Percentiles rank a stretch among this genome's conserved stretches.
These are phyloP conservation scores for Ypsolopha sequella DNA, from an alignment of 2,888 invertebrate genomes.

Conservation along the genomic window DNA sequence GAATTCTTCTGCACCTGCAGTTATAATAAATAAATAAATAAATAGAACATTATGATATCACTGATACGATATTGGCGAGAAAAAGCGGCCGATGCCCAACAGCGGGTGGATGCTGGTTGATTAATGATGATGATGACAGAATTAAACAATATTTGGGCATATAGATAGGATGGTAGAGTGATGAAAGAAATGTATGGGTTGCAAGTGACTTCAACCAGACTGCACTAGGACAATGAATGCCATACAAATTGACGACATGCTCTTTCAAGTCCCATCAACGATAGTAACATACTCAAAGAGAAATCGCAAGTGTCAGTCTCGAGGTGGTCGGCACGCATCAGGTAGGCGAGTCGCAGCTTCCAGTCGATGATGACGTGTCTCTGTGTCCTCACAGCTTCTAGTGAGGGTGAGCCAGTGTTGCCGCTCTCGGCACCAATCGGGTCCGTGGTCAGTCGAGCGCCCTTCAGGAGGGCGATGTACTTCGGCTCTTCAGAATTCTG, in stretches of 20 bases:
- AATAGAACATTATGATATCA: too few species aligned
- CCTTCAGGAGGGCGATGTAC: constrained; percentile 68
- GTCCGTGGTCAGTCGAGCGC: constrained; percentile 58
- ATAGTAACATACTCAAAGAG: constrained; percentile 70
- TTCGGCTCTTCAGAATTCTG: constrained; percentile 73
- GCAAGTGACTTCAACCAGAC: too few species aligned
- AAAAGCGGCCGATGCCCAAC: too few species aligned
- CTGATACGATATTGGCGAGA: too few species aligned
- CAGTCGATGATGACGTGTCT: constrained; percentile 86
- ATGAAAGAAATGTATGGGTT: too few species aligned
- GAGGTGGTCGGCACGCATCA: constrained; percentile 78
- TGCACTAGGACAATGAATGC: too few species aligned
- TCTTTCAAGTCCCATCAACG: neutral
- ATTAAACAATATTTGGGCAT: too few species aligned
- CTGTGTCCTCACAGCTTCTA: constrained; percentile 73
- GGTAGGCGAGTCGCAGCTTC: constrained; percentile 80
- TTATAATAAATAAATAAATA: too few species aligned
- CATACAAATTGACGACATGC: too few species aligned
- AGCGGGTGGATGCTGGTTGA: too few species aligned
- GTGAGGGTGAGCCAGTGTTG: constrained; percentile 22
- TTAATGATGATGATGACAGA: constrained; percentile 12
- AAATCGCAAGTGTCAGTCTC: constrained; percentile 80
- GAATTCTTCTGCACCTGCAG: constrained; percentile 78
- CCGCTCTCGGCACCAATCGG: constrained; percentile 55
- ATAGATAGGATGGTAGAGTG: too few species aligned